Percentiles rank a stretch among this genome's conserved stretches.
These are phyloP conservation scores for Diabrotica undecimpunctata DNA, from an alignment of 1,140 invertebrate genomes.

Conservation along the genomic window DNA sequence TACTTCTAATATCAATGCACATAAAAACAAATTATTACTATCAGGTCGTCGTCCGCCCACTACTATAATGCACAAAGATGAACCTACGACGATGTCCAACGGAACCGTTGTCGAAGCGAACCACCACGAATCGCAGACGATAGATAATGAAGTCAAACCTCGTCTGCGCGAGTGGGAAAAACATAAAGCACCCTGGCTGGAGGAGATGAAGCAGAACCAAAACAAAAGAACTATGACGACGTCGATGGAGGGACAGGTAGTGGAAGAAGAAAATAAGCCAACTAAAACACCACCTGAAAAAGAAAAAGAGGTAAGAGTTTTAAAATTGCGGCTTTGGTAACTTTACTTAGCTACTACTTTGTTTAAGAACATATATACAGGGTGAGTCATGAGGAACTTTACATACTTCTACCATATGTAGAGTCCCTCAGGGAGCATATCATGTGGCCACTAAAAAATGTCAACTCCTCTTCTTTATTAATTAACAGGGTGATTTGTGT, in stretches of 20 bases:
- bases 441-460: no score
- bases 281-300: slow-evolving; percentile 1
- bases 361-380: no score
- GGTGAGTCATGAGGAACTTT: no score
- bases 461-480: no score
- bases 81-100: slow-evolving; percentile 48
- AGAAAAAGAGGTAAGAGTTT: slow-evolving; percentile 25
- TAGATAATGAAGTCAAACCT: slow-evolving; percentile 50
- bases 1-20: no score
- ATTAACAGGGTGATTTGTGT: no score
- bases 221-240: slow-evolving; percentile 55
- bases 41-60: slow-evolving; percentile 58
- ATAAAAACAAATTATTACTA: no score
- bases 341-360: no score
- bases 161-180: slow-evolving; percentile 57
- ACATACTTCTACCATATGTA: no score
- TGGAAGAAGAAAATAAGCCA: slow-evolving; percentile 17
- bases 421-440: no score
- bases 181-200: slow-evolving; percentile 65
- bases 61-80: slow-evolving; percentile 50
- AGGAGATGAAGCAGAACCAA: slow-evolving; percentile 63
- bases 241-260: slow-evolving; percentile 16
- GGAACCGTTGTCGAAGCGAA: slow-evolving; percentile 46
- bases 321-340: no score
- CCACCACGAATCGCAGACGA: slow-evolving; percentile 36